Evolutionary conservation across 2,797 vertebrate genomes (phyloP).

Genomic region (Phrynocephalus forsythii): DNA sequence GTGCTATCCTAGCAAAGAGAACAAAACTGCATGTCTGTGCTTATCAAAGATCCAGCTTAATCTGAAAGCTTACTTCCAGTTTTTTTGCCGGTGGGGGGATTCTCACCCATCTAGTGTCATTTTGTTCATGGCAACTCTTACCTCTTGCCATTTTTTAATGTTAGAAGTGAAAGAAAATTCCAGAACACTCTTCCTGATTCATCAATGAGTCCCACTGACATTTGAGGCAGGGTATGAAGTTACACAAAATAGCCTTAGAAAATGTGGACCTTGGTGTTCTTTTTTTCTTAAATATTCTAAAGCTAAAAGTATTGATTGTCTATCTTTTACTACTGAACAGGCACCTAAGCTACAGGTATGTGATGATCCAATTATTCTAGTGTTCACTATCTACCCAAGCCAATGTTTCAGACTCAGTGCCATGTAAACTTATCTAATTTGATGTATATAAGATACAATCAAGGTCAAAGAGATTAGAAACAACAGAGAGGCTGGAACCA

Average conservation of each 20-base stretch:
- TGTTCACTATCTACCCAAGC: neutral
- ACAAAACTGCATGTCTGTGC: neutral
- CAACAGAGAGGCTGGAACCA: neutral
- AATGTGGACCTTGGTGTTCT: neutral
- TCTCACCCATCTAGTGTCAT: neutral
- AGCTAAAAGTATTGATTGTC: neutral
- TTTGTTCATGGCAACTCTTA: neutral
- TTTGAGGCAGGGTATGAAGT: neutral
- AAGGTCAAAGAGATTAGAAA: conserved; percentile 3
- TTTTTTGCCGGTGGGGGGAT: neutral
- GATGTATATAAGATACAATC: neutral
- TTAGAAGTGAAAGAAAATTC: neutral
- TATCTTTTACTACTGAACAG: neutral
- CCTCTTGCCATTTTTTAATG: neutral
- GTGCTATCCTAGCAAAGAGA: neutral
- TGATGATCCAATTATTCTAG: neutral
- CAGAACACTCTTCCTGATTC: neutral
- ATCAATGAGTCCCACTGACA: neutral
- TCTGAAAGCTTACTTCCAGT: neutral
- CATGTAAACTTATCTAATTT: neutral
- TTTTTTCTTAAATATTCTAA: neutral
- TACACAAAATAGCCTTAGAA: neutral
- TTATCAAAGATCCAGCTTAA: neutral
- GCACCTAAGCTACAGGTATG: neutral
- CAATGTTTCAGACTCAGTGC: neutral